Base-by-base conservation (phyloP, 2,888 invertebrate species). In the Meiosimyza platycephala region DNA sequence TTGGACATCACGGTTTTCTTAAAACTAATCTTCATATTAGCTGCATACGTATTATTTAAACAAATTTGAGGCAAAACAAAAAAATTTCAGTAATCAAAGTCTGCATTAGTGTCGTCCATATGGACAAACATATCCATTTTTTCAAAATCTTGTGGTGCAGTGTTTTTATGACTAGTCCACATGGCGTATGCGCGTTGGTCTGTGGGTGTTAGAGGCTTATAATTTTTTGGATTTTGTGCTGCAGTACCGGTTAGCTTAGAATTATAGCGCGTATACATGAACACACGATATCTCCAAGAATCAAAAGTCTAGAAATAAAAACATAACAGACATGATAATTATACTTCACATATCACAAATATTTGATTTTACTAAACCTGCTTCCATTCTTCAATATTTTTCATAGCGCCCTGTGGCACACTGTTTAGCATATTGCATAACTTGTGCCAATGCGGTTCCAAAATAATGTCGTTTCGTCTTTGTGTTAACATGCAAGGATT, bases 191-290 rank as follows among this genome's bases (percentile, higher is more conserved):
- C 84, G 55, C 85, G 83, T 76, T 84, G 84, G 73, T 84, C 84
- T 72, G 84, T 85, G 52, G 81, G 80, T 18, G 84, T 85, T 69
- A 84, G 74, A 33, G 84, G 84, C 72, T 84, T 84, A 69, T 81
- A 84, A 74, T 83, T 84, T 73, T 84, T 84, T 7, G 85, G 83
- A 77, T 84, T 84, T 69, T 80, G 83, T 3, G 85, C 82, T 47
- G 83, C 84, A 40, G 81, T 78, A 74, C 85, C 84, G 74, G 80
- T 81, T n/a, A 84, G 64, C 76, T 84, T 84, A 52, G 84, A 82
- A 78, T 84, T 84, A 72, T 83, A 84, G n/a, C 84, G 84, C 18
- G 84, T 84, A 51, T 84, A 85, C 85, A 85, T 84, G 72, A 84
- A 84, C 54, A 85, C 83, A 40, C 85, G 82, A 76, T 84, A 84